Evolutionary conservation across 1,140 invertebrate genomes (phyloP).

Genomic region (Cardiocondyla obscurior): DNA sequence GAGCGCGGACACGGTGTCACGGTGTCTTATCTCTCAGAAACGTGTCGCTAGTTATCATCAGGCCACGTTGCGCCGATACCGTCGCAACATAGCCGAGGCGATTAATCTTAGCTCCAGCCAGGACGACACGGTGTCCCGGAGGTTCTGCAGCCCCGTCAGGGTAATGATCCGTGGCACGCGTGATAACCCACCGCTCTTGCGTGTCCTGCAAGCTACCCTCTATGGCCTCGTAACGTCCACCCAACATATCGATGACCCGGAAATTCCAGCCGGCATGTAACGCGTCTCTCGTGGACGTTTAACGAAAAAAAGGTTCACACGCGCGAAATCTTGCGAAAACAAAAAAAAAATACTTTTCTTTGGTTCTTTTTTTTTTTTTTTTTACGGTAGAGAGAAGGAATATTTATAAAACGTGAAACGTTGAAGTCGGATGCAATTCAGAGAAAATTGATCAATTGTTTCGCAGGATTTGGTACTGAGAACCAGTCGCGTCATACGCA

Average conservation of each 20-base stretch:
- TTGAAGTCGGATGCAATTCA: not conserved
- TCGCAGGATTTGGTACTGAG: constrained; percentile 50
- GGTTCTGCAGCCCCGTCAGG: constrained; percentile 67
- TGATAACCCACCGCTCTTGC: constrained; percentile 75
- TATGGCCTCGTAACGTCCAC: constrained; percentile 55
- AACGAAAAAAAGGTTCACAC: not conserved
- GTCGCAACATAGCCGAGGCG: constrained; percentile 68
- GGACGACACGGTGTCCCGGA: constrained; percentile 60
- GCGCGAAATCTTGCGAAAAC: not conserved
- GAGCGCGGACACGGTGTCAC: constrained; percentile 50
- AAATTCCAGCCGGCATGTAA: constrained; percentile 53
- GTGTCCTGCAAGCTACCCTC: constrained; percentile 61
- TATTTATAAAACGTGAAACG: not conserved
- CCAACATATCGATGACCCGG: constrained; percentile 68
- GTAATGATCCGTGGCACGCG: constrained; percentile 81
- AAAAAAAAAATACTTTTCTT: not conserved
- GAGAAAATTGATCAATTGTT: constrained; percentile 57
- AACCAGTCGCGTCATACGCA: constrained; percentile 65
- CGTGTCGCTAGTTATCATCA: constrained; percentile 68
- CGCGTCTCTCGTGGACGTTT: not conserved
- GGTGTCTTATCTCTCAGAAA: constrained; percentile 66
- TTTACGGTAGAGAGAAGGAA: no score
- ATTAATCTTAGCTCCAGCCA: constrained; percentile 78
- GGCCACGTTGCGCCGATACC: constrained; percentile 69
- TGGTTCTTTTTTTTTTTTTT: not conserved